Percentiles rank a stretch among this genome's conserved stretches.
Evolutionary conservation across 2,888 invertebrate species (phyloP).

Genomic region (Tinea semifulvella): DNA sequence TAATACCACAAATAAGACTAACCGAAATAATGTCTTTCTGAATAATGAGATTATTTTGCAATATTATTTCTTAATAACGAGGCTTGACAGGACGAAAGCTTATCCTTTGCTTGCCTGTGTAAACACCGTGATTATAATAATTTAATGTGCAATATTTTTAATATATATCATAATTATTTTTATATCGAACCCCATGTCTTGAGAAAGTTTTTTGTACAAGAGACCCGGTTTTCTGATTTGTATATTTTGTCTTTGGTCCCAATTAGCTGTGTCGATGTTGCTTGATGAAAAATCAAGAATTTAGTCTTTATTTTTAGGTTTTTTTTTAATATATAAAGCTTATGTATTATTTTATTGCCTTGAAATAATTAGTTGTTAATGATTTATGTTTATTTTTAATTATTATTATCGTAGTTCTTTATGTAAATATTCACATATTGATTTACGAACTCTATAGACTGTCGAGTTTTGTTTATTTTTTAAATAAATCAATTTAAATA

Average conservation of each 20-base stretch:
- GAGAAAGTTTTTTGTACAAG: not conserved
- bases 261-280: constrained; percentile 7
- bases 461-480: constrained; percentile 63
- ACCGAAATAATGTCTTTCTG: no score
- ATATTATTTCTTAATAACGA: no score
- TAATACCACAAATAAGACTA: no score
- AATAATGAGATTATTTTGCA: no score
- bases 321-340: constrained; percentile 36
- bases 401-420: constrained; percentile 39
- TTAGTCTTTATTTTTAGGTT: constrained; percentile 9
- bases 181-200: not conserved
- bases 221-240: not conserved
- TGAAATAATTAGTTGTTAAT: not conserved
- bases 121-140: no score
- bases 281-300: constrained; percentile 1
- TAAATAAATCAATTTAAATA: constrained; percentile 52
- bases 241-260: constrained; percentile 3
- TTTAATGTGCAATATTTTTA: no score
- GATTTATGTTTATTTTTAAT: constrained; percentile 33
- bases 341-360: constrained; percentile 44
- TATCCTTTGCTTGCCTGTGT: no score
- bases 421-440: constrained; percentile 55
- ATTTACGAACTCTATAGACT: constrained; percentile 42
- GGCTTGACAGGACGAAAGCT: no score
- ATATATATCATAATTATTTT: no score